phyloP scores from a whole-genome alignment of 2,888 invertebrate genomes.

The Archips xylosteana region DNA sequence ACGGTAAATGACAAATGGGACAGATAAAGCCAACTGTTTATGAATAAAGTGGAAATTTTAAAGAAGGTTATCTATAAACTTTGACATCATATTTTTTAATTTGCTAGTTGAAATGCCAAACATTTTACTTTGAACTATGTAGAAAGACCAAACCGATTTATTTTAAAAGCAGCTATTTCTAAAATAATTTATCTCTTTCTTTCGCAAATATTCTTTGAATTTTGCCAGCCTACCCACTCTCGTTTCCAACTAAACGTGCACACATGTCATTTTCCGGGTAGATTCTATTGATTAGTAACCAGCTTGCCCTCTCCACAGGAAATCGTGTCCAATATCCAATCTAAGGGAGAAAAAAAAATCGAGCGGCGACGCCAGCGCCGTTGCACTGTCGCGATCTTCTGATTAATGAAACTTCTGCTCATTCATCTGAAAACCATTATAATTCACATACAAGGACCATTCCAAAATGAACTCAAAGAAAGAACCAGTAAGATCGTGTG shows the following conservation, averaged over 20 bases:
- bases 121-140: too few relatives aligned
- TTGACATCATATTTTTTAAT: too few relatives aligned
- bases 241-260: slow-evolving; percentile 35
- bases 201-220: neutral
- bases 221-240: neutral
- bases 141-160: too few relatives aligned
- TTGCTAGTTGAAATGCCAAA: too few relatives aligned
- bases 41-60: too few relatives aligned
- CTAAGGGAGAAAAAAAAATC: slow-evolving; percentile 83
- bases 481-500: slow-evolving; percentile 30
- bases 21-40: too few relatives aligned
- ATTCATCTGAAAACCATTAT: slow-evolving; percentile 70
- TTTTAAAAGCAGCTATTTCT: too few relatives aligned
- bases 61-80: too few relatives aligned
- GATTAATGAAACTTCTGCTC: slow-evolving; percentile 82
- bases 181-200: neutral
- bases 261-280: slow-evolving; percentile 38
- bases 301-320: slow-evolving; percentile 73
- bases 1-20: too few relatives aligned
- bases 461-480: slow-evolving; percentile 42
- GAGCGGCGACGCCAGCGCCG: slow-evolving; percentile 77
- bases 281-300: slow-evolving; percentile 63
- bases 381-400: slow-evolving; percentile 83
- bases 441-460: slow-evolving; percentile 45
- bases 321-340: slow-evolving; percentile 83